phyloP scores from a whole-genome alignment of 2,113 vertebrate genomes.

The Colinus virginianus region DNA sequence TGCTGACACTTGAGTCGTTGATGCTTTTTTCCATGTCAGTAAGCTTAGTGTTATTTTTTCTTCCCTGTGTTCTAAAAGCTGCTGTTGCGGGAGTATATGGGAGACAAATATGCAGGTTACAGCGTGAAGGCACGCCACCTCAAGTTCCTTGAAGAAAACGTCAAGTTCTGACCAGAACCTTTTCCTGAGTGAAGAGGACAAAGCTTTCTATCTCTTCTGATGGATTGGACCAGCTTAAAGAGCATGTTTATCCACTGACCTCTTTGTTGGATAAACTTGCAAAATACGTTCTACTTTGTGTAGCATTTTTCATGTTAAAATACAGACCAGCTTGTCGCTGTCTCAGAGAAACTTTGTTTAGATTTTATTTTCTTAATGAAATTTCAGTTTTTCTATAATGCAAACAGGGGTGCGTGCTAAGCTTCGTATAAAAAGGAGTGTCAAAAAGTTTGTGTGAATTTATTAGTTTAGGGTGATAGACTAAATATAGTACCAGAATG shows the following conservation, averaged over 20 bases:
- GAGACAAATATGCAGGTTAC: constrained; percentile 88
- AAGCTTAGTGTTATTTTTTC: not conserved
- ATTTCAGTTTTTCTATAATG: not conserved
- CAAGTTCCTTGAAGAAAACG: constrained; percentile 94
- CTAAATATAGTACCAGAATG: not conserved
- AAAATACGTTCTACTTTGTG: not conserved
- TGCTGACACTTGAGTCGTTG: not conserved
- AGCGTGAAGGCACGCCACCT: constrained; percentile 91
- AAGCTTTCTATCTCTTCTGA: not conserved
- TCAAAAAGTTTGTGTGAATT: not conserved
- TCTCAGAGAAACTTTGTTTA: constrained; percentile 21
- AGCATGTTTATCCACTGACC: not conserved
- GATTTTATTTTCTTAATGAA: not conserved
- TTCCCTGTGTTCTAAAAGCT: constrained; percentile 75
- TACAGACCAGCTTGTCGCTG: constrained; percentile 5
- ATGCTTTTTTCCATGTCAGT: not conserved
- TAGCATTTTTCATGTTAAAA: constrained; percentile 35
- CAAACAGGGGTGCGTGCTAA: not conserved
- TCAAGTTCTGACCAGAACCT: constrained; percentile 77
- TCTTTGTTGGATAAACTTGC: not conserved
- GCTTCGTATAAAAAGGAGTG: not conserved
- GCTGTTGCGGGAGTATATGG: constrained; percentile 85
- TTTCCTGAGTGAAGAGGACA: constrained; percentile 11
- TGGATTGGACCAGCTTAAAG: constrained; percentile 17
- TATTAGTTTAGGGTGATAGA: not conserved